A percentile compares a stretch with the other conserved stretches of the same genome.
Conservation (phyloP, 1,140 invertebrate species). For the Alviniconcha marisindica region DNA sequence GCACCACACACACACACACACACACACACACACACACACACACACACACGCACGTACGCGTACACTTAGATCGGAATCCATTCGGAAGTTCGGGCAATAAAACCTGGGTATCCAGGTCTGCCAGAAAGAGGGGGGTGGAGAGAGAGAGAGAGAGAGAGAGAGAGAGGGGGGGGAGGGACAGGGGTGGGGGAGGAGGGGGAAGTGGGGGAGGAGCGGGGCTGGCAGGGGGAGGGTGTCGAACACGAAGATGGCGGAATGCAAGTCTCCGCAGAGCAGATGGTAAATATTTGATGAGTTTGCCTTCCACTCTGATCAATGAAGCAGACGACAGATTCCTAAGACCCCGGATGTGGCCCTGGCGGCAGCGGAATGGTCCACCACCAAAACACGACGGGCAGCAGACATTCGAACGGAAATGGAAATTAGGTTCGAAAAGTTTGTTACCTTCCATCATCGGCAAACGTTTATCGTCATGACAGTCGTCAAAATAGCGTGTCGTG, state of each 20-base stretch:
- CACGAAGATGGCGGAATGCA: not conserved
- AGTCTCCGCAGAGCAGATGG: slow-evolving; percentile 20
- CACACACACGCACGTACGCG: too few relatives aligned
- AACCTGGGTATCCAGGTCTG: too few relatives aligned
- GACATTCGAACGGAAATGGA: slow-evolving; percentile 21
- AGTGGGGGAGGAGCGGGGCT: not conserved
- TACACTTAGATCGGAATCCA: too few relatives aligned
- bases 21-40: too few relatives aligned
- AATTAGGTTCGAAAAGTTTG: slow-evolving; percentile 1
- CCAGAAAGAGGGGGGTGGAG: not conserved
- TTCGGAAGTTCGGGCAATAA: too few relatives aligned
- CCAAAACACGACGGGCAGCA: slow-evolving; percentile 6
- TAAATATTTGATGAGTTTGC: slow-evolving; percentile 41
- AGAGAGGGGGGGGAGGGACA: not conserved
- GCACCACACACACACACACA: too few relatives aligned
- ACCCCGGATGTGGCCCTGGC: slow-evolving; percentile 15
- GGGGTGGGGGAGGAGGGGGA: not conserved
- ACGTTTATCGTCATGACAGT: too few relatives aligned
- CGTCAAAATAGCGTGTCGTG: too few relatives aligned
- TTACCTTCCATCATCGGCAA: not conserved
- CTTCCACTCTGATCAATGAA: slow-evolving; percentile 36
- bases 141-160: not conserved
- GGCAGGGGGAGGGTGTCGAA: not conserved
- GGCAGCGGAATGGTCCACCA: slow-evolving; percentile 11
- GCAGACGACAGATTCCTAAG: slow-evolving; percentile 38